phyloP scores from a whole-genome alignment of 2,888 invertebrate genomes.

The Elmis aenea region DNA sequence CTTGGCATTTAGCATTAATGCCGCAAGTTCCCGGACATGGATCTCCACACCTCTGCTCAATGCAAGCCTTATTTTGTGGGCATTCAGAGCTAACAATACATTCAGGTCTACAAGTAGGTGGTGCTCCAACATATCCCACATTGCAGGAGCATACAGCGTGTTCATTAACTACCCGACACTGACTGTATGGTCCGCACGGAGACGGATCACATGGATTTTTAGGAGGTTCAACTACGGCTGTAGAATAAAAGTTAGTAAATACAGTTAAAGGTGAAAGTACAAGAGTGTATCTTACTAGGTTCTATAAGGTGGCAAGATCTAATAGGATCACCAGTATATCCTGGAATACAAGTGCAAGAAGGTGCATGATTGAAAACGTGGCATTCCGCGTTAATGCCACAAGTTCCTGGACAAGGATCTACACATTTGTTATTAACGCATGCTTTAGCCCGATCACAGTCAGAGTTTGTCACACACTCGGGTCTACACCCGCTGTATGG shows the following conservation, averaged over 20 bases:
- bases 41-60: conserved; percentile 60
- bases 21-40: conserved; percentile 66
- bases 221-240: conserved; percentile 35
- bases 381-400: conserved; percentile 56
- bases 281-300: conserved; percentile 37
- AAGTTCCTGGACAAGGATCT: conserved; percentile 56
- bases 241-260: conserved; percentile 13
- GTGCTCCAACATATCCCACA: conserved; percentile 58
- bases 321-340: conserved; percentile 59
- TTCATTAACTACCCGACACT: conserved; percentile 58
- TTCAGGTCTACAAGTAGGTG: conserved; percentile 61
- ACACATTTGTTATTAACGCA: conserved; percentile 64
- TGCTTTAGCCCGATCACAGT: conserved; percentile 59
- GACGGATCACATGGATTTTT: conserved; percentile 56
- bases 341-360: conserved; percentile 57
- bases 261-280: conserved; percentile 18
- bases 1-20: conserved; percentile 59
- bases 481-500: conserved; percentile 64
- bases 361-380: conserved; percentile 63
- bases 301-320: conserved; percentile 42
- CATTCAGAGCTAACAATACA: conserved; percentile 64
- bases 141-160: conserved; percentile 61
- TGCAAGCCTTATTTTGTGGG: conserved; percentile 57
- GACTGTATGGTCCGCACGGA: conserved; percentile 64
- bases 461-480: conserved; percentile 62